Evolutionary conservation across 1,140 invertebrate species (phyloP).

Genomic region (Caerostris extrusa): DNA sequence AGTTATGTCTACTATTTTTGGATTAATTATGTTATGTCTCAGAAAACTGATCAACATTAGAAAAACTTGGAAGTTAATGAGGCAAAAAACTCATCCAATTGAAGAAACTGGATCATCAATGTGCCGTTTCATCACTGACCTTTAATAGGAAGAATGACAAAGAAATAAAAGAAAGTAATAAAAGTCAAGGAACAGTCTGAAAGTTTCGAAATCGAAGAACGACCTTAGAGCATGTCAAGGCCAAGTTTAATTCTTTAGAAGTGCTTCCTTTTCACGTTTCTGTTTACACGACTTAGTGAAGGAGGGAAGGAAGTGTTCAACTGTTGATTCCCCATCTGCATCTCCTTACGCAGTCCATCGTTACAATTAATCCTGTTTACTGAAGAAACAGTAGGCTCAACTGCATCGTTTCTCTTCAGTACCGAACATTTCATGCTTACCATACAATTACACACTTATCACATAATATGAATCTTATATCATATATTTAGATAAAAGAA

Average conservation of each 20-base stretch:
- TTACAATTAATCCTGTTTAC: not conserved
- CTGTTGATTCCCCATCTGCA: not conserved
- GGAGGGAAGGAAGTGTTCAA: not conserved
- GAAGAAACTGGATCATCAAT: not conserved
- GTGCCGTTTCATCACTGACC: not conserved
- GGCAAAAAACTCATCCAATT: too few relatives aligned
- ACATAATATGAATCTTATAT: too few relatives aligned
- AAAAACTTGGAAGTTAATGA: too few relatives aligned
- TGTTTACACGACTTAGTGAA: not conserved
- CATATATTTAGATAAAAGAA: too few relatives aligned
- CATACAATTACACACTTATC: too few relatives aligned
- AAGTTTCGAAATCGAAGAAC: not conserved
- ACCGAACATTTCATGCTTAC: too few relatives aligned
- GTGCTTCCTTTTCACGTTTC: conserved; percentile 15
- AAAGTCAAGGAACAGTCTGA: not conserved
- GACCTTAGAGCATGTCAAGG: conserved; percentile 1
- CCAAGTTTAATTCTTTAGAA: conserved; percentile 3
- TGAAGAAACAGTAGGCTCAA: too few relatives aligned
- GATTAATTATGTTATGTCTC: too few relatives aligned
- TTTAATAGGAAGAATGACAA: not conserved
- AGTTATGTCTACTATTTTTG: too few relatives aligned
- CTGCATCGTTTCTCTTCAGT: too few relatives aligned
- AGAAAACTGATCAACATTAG: too few relatives aligned
- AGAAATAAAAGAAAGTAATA: not conserved
- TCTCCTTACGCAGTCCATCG: not conserved